Conservation (phyloP, 2,113 vertebrate species). For the Halichoeres trimaculatus region DNA sequence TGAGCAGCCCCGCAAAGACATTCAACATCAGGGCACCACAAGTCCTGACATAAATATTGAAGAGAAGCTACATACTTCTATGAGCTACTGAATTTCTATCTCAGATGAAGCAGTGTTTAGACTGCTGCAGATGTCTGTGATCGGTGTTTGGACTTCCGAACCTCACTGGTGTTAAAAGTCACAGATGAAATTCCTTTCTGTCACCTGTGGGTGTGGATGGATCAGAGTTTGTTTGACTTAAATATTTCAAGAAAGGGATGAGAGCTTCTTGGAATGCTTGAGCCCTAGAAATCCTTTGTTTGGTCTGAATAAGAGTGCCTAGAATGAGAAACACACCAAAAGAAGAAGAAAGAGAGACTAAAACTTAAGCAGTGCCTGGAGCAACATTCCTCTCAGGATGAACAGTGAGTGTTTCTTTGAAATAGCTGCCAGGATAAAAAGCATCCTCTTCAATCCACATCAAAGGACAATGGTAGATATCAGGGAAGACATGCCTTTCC, state of each 20-base stretch:
- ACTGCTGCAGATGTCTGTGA: conserved; percentile 49
- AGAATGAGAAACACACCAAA: conserved; percentile 64
- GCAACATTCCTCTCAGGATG: conserved; percentile 72
- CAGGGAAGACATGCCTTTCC: conserved; percentile 28
- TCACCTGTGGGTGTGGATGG: conserved; percentile 42
- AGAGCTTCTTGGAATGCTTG: conserved; percentile 59
- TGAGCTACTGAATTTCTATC: conserved; percentile 52
- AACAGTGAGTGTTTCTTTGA: conserved; percentile 57
- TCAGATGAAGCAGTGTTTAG: conserved; percentile 53
- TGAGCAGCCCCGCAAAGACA: conserved; percentile 17
- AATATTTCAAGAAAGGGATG: conserved; percentile 41
- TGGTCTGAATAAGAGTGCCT: conserved; percentile 67
- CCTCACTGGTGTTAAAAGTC: conserved; percentile 25
- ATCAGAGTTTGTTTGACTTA: conserved; percentile 56
- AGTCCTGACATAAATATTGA: conserved; percentile 70
- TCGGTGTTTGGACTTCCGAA: conserved; percentile 38
- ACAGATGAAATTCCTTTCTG: conserved; percentile 35
- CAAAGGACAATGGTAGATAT: conserved; percentile 59
- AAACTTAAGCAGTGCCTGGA: conserved; percentile 63
- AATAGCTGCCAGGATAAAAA: conserved; percentile 57
- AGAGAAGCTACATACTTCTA: conserved; percentile 64
- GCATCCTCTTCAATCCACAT: conserved; percentile 62
- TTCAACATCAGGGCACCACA: conserved; percentile 46
- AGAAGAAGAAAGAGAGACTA: conserved; percentile 30
- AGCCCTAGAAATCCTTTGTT: conserved; percentile 63